Base-by-base conservation (phyloP, 2,797 vertebrate species). In the Buceros bicornis region DNA sequence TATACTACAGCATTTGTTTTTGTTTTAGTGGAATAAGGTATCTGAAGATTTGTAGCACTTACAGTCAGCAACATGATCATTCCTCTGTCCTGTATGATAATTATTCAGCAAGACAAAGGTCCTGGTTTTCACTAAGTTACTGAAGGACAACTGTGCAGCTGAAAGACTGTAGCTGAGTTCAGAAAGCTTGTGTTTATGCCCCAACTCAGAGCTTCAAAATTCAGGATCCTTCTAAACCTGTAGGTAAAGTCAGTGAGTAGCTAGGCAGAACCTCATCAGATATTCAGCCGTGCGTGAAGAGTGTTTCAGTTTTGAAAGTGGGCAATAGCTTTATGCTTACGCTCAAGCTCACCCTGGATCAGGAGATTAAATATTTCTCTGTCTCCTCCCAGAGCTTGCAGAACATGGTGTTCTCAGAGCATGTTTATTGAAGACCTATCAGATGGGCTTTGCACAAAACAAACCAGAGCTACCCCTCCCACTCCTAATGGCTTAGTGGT, bases 351-450 rank as follows among this genome's bases (percentile, higher is more conserved):
- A 12, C 28, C 69, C 58, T 87, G 67, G 28, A 82, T 92, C 56
- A 60, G 65, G 43, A 92, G 51, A 91, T 94, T 90, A 95, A 87
- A 56, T 58, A 40, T 48, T 89, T 92, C 24, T 83, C n/a, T 90
- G 1, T 81, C 93, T 93, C n/a, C 40, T 93, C 35, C 89, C 11
- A 8, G 73, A 60, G 35, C 83, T 87, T 2, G 2, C 62, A 92
- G 96, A 92, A 96, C 95, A 53, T 54, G 21, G 31, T 97, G 96
- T 97, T 96, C 96, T 89, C 7, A 1, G 35, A 84, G 66, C 6
- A 2, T 97, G 94, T 97, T 97, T 97, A 92, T 84, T 81, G 90
- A 84, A 97, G 88, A 92, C 71, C 82, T 96, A 95, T 97, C 96
- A 96, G 96, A 97, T 97, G 88, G 86, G 94, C 95, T 96, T 62